Conservation (phyloP, 2,113 vertebrate genomes). For the Leucosticte australis region DNA sequence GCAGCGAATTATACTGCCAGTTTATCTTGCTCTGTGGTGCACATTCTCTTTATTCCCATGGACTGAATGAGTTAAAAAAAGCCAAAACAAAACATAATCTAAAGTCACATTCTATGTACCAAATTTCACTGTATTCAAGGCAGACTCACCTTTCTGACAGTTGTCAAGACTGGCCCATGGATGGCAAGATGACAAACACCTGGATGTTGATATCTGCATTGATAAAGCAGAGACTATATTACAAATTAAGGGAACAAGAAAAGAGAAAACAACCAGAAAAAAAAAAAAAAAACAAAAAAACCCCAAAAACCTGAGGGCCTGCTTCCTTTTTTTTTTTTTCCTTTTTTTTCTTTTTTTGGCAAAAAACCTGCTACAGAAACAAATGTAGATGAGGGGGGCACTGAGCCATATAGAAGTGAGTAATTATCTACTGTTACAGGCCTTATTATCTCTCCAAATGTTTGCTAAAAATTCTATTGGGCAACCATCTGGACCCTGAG, state of each 20-base stretch:
- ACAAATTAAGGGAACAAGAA: background rate
- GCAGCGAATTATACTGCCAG: background rate
- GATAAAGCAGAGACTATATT: background rate
- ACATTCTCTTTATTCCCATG: background rate
- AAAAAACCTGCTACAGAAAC: constrained; percentile 68
- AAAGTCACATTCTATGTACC: background rate
- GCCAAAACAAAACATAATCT: fast-evolving
- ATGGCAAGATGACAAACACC: background rate
- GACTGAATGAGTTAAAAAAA: background rate
- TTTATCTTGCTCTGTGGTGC: background rate
- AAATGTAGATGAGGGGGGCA: constrained; percentile 74
- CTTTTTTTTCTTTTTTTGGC: constrained; percentile 30
- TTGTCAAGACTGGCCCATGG: background rate
- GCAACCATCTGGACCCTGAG: constrained; percentile 80
- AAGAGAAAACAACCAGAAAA: background rate
- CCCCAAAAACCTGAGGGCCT: background rate
- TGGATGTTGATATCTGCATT: background rate
- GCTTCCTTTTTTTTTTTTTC: background rate
- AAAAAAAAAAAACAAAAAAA: background rate
- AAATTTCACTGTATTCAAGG: background rate
- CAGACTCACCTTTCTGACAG: background rate
- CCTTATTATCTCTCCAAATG: constrained; percentile 85
- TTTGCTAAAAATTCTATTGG: constrained; percentile 82
- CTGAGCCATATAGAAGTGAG: constrained; percentile 78
- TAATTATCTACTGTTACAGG: constrained; percentile 80